phyloP scores from a whole-genome alignment of 2,113 vertebrate genomes.

The Chiloscyllium plagiosum region DNA sequence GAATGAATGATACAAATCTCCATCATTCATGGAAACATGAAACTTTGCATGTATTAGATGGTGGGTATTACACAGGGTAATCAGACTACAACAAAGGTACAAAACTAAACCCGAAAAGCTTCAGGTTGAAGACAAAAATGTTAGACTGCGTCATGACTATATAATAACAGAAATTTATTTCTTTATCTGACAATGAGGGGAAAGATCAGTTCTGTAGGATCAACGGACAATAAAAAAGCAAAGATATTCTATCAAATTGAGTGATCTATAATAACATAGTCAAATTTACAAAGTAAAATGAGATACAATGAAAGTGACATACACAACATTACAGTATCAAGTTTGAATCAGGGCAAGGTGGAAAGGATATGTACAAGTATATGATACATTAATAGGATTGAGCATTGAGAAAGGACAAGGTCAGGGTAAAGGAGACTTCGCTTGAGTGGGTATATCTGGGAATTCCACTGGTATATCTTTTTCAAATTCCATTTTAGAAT shows the following conservation, averaged over 20 bases:
- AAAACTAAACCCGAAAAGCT: background rate
- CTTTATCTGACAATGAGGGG: background rate
- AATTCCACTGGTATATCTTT: too few species aligned
- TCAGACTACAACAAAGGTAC: background rate
- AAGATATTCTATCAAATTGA: background rate
- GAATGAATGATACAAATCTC: background rate
- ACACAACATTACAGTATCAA: background rate
- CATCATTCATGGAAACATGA: background rate
- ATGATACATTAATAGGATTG: background rate
- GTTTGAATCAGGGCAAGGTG: background rate
- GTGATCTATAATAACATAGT: too few species aligned
- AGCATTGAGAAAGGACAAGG: too few species aligned
- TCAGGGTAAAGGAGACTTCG: too few species aligned
- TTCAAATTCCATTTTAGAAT: too few species aligned
- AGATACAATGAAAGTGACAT: background rate
- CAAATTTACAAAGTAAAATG: background rate
- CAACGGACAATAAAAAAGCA: background rate
- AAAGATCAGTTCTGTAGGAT: background rate
- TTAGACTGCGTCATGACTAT: background rate
- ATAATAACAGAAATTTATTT: background rate
- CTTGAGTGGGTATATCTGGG: too few species aligned
- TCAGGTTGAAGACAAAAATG: background rate
- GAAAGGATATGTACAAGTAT: background rate
- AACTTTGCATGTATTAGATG: background rate
- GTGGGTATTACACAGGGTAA: background rate